Evolutionary conservation across 2,797 vertebrate species (phyloP), one percentile per base, ranked within the genome.

Genomic region (Cossypha polioptera): DNA sequence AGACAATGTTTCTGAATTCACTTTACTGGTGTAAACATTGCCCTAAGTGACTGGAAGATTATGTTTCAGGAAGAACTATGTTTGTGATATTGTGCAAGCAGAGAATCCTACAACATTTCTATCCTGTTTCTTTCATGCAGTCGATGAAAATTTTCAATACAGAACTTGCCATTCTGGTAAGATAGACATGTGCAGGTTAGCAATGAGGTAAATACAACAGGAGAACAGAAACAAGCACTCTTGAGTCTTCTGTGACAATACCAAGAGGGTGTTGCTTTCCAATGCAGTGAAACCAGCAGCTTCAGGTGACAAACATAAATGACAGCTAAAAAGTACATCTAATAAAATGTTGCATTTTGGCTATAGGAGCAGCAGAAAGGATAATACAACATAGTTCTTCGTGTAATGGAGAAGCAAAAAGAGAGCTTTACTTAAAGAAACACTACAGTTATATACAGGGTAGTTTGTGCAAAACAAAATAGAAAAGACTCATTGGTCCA

Each of bases 21-120:
- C 31, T 90, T 92, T 33, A 28, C 21, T 62, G 82, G 69, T 55
- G 86, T 91, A 96, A 96, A 96, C 94, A 94, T 72, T 58, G 82
- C 82, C 90, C 73, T 53, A 31, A 68, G 91, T 63, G 63, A 94
- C 58, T 42, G 63, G 31, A 81, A 86, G 76, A 86, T 61, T 21
- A 21, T 43, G 54, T 86, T 88, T 76, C 68, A 80, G 76, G 78
- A 85, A 82, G 47, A 86, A 43, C 25, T 85, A 36, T 45, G 40
- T 61, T 90, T 86, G 61, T 5, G 43, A 33, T 59, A 16, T 68
- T 91, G 72, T 75, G 76, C 85, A 91, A 96, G 65, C 57, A 11
- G 29, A 24, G 8, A n/a, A n/a, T 74, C 63, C 68, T n/a, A 62
- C 1, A 11, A 31, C 18, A 31, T 31, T 68, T 77, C 48, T 71